Evolutionary conservation across 2,888 invertebrate genomes (phyloP).

Genomic region (Cybosia mesomella): DNA sequence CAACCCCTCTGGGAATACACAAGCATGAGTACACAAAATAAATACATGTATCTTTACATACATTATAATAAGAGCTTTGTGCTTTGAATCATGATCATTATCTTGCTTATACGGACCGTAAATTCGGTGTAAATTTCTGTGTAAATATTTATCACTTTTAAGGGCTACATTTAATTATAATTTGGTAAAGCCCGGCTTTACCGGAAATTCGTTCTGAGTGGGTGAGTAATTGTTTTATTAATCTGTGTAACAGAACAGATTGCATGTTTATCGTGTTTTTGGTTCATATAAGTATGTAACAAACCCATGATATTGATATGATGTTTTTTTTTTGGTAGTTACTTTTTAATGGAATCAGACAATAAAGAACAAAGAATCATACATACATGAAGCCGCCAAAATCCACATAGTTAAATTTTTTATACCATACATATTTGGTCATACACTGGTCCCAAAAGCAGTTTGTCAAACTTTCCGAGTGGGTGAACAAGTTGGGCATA

Average conservation of each 20-base stretch:
- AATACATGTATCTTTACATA: neutral
- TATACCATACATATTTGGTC: no score
- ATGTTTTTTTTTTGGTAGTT: neutral
- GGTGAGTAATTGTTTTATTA: conserved; percentile 18
- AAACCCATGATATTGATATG: neutral
- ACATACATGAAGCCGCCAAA: no score
- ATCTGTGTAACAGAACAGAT: conserved; percentile 18
- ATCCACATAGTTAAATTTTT: no score
- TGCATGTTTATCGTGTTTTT: neutral
- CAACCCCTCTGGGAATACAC: neutral
- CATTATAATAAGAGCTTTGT: neutral
- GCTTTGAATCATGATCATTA: neutral
- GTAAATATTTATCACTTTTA: conserved; percentile 2
- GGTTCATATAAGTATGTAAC: conserved; percentile 1
- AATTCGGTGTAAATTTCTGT: neutral
- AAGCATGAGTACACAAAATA: neutral
- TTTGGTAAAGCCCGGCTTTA: conserved; percentile 6
- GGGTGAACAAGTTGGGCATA: no score
- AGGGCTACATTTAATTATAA: conserved; percentile 6
- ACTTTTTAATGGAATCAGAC: no score
- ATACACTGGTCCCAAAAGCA: no score
- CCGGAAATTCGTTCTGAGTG: conserved; percentile 2
- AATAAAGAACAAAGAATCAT: no score
- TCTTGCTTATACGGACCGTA: neutral
- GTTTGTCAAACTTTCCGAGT: no score